Evolutionary conservation across 2,888 invertebrate genomes (phyloP).

Genomic region (Agrilus mali): DNA sequence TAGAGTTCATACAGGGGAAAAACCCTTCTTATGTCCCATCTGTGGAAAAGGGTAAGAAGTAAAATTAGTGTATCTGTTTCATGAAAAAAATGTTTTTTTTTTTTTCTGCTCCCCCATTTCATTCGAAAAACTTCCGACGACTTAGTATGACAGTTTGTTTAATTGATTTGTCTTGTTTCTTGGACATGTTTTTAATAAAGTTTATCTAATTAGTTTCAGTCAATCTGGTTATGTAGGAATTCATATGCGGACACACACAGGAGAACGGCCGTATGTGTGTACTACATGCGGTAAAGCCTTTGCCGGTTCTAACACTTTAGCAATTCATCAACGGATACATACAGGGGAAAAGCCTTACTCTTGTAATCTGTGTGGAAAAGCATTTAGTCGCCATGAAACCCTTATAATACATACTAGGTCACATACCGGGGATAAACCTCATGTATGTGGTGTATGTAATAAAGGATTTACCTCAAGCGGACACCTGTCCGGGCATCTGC

Average conservation of each 20-base stretch:
- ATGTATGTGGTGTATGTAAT: slow-evolving; percentile 29
- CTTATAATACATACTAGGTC: slow-evolving; percentile 31
- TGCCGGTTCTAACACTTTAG: slow-evolving; percentile 33
- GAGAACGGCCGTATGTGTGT: slow-evolving; percentile 33
- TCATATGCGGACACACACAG: slow-evolving; percentile 36
- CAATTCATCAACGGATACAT: slow-evolving; percentile 32
- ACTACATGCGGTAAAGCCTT: slow-evolving; percentile 34
- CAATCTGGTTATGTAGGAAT: slow-evolving; percentile 36
- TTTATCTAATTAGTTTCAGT: slow-evolving; percentile 25
- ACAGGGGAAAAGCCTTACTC: slow-evolving; percentile 34
- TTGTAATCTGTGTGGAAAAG: slow-evolving; percentile 30
- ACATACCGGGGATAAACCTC: slow-evolving; percentile 33
- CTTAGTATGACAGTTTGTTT: too few relatives aligned
- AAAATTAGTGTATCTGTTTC: not conserved
- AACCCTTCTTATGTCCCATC: slow-evolving; percentile 31
- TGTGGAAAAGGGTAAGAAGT: slow-evolving; percentile 31
- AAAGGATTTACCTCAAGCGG: slow-evolving; percentile 32
- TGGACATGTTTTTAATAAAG: not conserved
- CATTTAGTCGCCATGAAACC: slow-evolving; percentile 32
- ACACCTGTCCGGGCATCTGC: slow-evolving; percentile 32
- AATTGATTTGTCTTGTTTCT: not conserved
- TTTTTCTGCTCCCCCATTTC: too few relatives aligned
- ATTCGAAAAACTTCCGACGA: too few relatives aligned
- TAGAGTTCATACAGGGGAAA: slow-evolving; percentile 35
- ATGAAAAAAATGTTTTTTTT: too few relatives aligned